Percentiles rank a stretch among this genome's conserved stretches.
phyloP scores from a whole-genome alignment of 1,140 invertebrate genomes.

The Bombus breviceps region DNA sequence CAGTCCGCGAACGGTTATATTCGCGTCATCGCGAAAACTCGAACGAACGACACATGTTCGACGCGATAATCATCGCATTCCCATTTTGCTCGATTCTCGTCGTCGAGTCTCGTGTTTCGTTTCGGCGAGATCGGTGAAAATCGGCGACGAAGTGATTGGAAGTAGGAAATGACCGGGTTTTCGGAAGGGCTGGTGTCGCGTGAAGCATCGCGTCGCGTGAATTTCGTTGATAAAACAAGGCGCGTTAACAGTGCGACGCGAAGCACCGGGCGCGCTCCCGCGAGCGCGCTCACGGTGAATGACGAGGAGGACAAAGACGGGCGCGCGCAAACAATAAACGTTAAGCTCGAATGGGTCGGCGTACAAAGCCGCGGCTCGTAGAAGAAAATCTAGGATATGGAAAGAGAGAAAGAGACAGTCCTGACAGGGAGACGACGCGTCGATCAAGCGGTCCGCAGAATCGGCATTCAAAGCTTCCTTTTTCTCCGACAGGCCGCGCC shows the following conservation, averaged over 20 bases:
- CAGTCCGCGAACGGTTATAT: slow-evolving; percentile 23
- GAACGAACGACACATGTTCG: background rate
- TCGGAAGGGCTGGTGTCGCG: background rate
- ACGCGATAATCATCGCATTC: too few relatives aligned
- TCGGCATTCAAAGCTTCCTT: slow-evolving; percentile 57
- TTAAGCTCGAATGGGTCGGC: slow-evolving; percentile 59
- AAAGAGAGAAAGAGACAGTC: slow-evolving; percentile 34
- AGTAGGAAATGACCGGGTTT: background rate
- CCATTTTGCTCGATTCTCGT: background rate
- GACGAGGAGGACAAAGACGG: slow-evolving; percentile 54
- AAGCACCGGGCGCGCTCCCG: background rate
- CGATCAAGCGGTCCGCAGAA: slow-evolving; percentile 56
- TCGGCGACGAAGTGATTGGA: background rate
- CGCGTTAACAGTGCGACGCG: slow-evolving; percentile 27
- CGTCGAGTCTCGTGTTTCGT: background rate
- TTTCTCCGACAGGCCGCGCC: slow-evolving; percentile 54
- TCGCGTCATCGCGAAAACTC: background rate
- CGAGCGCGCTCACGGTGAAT: slow-evolving; percentile 18
- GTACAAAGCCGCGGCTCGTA: slow-evolving; percentile 37
- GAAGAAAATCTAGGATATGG: slow-evolving; percentile 50
- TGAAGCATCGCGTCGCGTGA: background rate
- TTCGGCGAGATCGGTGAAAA: background rate
- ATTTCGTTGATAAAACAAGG: slow-evolving; percentile 51
- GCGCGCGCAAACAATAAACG: slow-evolving; percentile 58
- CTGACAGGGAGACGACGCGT: slow-evolving; percentile 58